Base-by-base conservation (phyloP, 1,140 invertebrate species). In the Phenacoccus solenopsis region DNA sequence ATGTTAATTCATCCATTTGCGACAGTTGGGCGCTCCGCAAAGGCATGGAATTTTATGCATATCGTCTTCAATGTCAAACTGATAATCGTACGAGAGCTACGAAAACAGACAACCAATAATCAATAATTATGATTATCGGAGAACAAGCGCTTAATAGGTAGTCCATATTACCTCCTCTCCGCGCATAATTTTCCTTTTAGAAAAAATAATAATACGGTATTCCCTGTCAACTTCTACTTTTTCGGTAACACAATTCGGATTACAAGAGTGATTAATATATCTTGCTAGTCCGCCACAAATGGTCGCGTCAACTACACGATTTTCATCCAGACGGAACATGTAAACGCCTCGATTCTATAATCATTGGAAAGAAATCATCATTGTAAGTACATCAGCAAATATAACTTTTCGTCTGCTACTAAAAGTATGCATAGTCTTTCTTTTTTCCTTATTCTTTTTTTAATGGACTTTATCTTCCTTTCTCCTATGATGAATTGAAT, bases 11-110 rank as follows among this genome's bases (percentile, higher is more conserved):
- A 99, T 99, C 97, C 97, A 99, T 82, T 99, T 98, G 74, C 92
- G 86, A 81, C 98, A 99, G 83, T 97, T 98, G 67, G 91, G 89
- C 32, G 97, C 96, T 71, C 94, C 96, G 84, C 98, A 99, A 78
- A 96, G 89, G 80, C 98, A 99, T 70, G 96, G 94, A 78, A 99
- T 98, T 80, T 99, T 99, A 80, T 98, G 91, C 74, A 94, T 89
- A 79, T 98, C 94, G 81, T 99, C 97, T 83, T 99, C 98, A 77
- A 98, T 94, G 78, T 99, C 97, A 82, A 99, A 99, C 81, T 98
- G 98, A 81, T 99, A 99, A 81, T 99, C 98, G 79, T 99, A 99
- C 25, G 94, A 93, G 76, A 99, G 81, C 95, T 98, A 80, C 59
- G 86, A 84, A 78, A 73, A 76, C 69, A 74, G 13, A 13, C 30